Conservation (phyloP, 2,888 invertebrate species). For the Cotesia congregata region DNA sequence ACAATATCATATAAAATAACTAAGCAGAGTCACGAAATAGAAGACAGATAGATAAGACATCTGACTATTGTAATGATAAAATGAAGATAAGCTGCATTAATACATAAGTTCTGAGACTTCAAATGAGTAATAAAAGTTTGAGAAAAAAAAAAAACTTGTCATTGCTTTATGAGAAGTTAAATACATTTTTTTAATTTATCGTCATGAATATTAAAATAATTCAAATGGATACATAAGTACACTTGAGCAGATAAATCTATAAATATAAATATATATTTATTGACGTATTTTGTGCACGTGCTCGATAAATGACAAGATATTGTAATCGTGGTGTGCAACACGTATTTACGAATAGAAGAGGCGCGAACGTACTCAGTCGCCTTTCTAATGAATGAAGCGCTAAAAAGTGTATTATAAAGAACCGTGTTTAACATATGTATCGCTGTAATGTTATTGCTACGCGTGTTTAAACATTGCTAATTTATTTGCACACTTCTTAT, state of each 20-base stretch:
- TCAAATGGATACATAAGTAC: neutral
- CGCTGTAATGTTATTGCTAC: constrained; percentile 22
- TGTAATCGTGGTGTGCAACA: constrained; percentile 26
- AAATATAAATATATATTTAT: neutral
- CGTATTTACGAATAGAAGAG: neutral
- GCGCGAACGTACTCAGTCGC: constrained; percentile 29
- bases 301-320: constrained; percentile 6
- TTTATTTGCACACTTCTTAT: constrained; percentile 38
- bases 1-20: neutral
- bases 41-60: neutral
- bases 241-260: neutral
- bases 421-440: constrained; percentile 43
- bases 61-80: neutral
- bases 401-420: constrained; percentile 28
- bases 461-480: constrained; percentile 8
- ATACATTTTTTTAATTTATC: neutral
- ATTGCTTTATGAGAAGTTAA: neutral
- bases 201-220: too few species aligned
- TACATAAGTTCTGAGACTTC: neutral
- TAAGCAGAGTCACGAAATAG: neutral
- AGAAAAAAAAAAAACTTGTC: neutral
- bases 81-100: neutral
- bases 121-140: neutral
- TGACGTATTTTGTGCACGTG: constrained; percentile 1
- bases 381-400: constrained; percentile 43